A percentile compares a stretch with the other conserved stretches of the same genome.
Evolutionary conservation across 2,888 invertebrate genomes (phyloP).

Genomic region (Thereva unica): DNA sequence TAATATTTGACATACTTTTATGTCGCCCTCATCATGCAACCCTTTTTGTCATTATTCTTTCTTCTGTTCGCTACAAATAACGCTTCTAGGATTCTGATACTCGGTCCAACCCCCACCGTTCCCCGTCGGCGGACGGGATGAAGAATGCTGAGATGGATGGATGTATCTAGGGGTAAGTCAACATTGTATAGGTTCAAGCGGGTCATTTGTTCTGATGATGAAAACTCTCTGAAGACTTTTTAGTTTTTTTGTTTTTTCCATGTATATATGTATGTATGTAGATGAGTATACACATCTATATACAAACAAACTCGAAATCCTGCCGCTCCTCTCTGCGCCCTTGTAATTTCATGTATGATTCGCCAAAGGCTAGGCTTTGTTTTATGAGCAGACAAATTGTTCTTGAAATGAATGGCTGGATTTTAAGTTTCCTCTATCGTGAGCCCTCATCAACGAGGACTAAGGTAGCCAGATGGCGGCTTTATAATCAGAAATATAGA

Average conservation of each 20-base stretch:
- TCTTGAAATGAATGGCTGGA: conserved; percentile 40
- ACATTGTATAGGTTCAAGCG: conserved; percentile 35
- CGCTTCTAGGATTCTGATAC: conserved; percentile 20
- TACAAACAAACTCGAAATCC: conserved; percentile 26
- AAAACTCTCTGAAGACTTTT: conserved; percentile 31
- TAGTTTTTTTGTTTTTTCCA: neutral
- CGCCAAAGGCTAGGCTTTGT: conserved; percentile 41
- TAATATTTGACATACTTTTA: conserved; percentile 36
- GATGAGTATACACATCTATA: too few relatives aligned
- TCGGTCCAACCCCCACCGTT: neutral
- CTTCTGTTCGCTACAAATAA: conserved; percentile 16
- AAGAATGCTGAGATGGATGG: conserved; percentile 3
- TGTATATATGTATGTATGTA: too few relatives aligned
- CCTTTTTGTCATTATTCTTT: conserved; percentile 31
- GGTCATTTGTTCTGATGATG: conserved; percentile 34
- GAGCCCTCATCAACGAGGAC: conserved; percentile 26
- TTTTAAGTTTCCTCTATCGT: conserved; percentile 36
- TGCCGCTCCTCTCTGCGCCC: conserved; percentile 1
- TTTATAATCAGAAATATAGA: conserved; percentile 9
- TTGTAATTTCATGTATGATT: conserved; percentile 41
- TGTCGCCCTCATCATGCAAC: conserved; percentile 34
- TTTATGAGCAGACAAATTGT: conserved; percentile 41
- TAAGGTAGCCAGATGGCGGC: conserved; percentile 12
- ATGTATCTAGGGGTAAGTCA: conserved; percentile 33
- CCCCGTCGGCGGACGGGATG: too few relatives aligned